phyloP scores from a whole-genome alignment of 2,888 invertebrate species.

The Allacma fusca region DNA sequence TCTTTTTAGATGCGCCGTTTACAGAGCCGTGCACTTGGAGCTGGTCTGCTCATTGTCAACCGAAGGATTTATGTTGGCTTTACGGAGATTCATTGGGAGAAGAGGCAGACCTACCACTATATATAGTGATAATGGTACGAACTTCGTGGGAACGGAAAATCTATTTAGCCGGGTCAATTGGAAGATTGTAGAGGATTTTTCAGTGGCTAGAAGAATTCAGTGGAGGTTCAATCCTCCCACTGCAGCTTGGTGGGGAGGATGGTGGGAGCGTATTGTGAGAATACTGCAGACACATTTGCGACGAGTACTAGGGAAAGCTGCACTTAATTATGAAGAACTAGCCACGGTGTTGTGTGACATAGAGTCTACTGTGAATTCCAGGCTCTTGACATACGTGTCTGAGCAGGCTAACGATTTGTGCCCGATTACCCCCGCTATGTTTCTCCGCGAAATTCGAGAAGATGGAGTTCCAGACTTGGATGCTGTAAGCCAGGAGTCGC shows the following conservation, averaged over 20 bases:
- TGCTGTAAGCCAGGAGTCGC: background rate
- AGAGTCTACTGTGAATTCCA: slow-evolving; percentile 62
- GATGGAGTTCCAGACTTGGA: slow-evolving; percentile 15
- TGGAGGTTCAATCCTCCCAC: slow-evolving; percentile 30
- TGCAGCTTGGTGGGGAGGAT: slow-evolving; percentile 42
- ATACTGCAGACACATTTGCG: slow-evolving; percentile 49
- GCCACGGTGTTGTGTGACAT: slow-evolving; percentile 50
- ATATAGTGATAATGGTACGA: slow-evolving; percentile 52
- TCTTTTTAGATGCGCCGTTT: slow-evolving; percentile 47
- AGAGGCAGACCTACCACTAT: slow-evolving; percentile 37
- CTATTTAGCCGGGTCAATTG: background rate
- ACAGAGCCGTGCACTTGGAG: slow-evolving; percentile 48
- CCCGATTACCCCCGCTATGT: slow-evolving; percentile 58
- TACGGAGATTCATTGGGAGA: slow-evolving; percentile 39
- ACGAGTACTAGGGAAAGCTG: background rate
- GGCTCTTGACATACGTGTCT: slow-evolving; percentile 60
- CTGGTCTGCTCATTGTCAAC: slow-evolving; percentile 45
- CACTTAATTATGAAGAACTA: slow-evolving; percentile 35
- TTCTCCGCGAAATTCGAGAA: background rate
- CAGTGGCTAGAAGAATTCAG: slow-evolving; percentile 11
- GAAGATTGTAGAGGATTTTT: slow-evolving; percentile 42
- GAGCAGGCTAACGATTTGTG: slow-evolving; percentile 57
- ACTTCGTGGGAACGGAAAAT: slow-evolving; percentile 49
- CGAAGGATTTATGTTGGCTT: slow-evolving; percentile 44
- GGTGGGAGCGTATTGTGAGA: slow-evolving; percentile 52